These are phyloP conservation scores for Chrosomus eos DNA, from an alignment of 2,797 vertebrate genomes.

Conservation along the genomic window DNA sequence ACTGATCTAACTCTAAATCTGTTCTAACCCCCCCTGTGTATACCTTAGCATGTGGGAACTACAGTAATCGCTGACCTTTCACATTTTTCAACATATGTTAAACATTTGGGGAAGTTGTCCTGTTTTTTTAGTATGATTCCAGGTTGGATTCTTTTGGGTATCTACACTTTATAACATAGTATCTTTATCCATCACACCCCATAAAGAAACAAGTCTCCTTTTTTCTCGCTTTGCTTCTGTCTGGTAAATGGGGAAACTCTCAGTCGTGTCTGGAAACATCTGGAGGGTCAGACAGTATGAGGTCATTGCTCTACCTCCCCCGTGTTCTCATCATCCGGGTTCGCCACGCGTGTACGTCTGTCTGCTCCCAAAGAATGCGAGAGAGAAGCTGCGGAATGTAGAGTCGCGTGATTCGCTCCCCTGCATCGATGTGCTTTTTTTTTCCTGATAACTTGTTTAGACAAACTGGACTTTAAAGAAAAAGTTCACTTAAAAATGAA, in stretches of 20 bases:
- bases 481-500: too few species aligned
- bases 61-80: too few species aligned
- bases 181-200: background rate
- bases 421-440: conserved; percentile 3
- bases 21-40: too few species aligned
- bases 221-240: conserved; percentile 21
- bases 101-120: background rate
- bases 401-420: conserved; percentile 40
- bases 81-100: background rate
- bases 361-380: conserved; percentile 29
- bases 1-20: too few species aligned
- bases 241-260: conserved; percentile 57
- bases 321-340: conserved; percentile 52
- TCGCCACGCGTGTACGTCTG: conserved; percentile 47
- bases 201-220: conserved; percentile 43
- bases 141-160: background rate
- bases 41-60: too few species aligned
- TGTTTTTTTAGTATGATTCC: background rate
- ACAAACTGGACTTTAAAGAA: background rate
- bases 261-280: conserved; percentile 67
- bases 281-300: conserved; percentile 59
- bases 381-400: conserved; percentile 20
- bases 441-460: conserved; percentile 32
- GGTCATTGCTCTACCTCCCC: conserved; percentile 62
- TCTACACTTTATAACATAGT: background rate